Percentiles rank a stretch among this genome's conserved stretches.
Conservation (phyloP, 1,140 invertebrate genomes). For the Drosophila santomea region DNA sequence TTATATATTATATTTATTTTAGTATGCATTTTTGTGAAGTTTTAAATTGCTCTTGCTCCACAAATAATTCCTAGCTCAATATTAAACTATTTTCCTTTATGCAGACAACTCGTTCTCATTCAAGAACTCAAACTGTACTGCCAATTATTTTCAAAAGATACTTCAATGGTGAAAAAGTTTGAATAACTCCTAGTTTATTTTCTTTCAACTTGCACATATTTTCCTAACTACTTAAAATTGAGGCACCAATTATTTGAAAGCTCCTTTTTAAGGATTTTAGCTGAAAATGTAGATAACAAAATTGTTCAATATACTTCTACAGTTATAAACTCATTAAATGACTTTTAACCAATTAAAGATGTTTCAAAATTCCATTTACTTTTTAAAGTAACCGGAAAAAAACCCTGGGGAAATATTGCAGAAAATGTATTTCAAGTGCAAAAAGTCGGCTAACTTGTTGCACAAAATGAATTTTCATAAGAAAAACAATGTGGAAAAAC, state of each 20-base stretch:
- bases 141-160: conserved; percentile 33
- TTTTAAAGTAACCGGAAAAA: not conserved
- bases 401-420: no score
- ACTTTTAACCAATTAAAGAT: no score
- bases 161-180: conserved; percentile 9
- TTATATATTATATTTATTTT: no score
- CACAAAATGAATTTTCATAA: conserved; percentile 1
- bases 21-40: not conserved
- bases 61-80: not conserved
- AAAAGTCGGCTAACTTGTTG: conserved; percentile 19
- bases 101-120: not conserved
- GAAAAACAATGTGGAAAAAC: not conserved
- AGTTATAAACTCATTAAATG: no score
- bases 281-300: no score
- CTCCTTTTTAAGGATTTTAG: not conserved
- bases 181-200: not conserved
- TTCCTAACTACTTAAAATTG: not conserved
- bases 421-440: not conserved
- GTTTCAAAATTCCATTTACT: no score
- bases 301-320: no score
- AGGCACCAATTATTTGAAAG: conserved; percentile 20
- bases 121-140: conserved; percentile 5
- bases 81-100: not conserved
- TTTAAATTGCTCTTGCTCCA: not conserved
- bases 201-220: not conserved